A percentile compares a stretch with the other conserved stretches of the same genome.
Conservation (phyloP, 2,113 vertebrate genomes). For the Mugil cephalus region DNA sequence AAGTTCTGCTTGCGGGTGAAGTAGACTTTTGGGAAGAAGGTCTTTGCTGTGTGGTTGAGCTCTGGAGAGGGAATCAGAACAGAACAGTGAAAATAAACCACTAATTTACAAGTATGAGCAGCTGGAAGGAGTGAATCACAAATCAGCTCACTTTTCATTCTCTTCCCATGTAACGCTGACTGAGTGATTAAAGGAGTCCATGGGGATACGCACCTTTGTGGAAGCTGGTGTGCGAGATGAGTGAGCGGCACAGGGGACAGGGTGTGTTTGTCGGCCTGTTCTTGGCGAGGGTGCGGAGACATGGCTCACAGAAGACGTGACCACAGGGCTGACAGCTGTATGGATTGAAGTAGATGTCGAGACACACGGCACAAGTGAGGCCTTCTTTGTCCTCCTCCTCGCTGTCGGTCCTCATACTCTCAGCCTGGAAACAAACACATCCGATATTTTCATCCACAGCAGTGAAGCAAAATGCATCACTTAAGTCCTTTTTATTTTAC, state of each 20-base stretch:
- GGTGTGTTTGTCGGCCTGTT: slow-evolving; percentile 88
- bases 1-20: slow-evolving; percentile 69
- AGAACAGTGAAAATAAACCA: background rate
- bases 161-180: too few species aligned
- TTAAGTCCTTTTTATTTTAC: too few species aligned
- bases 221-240: slow-evolving; percentile 89
- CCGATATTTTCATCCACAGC: background rate
- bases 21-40: slow-evolving; percentile 75
- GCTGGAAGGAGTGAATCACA: background rate
- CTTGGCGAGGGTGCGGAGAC: slow-evolving; percentile 91
- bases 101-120: too few species aligned
- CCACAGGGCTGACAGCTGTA: slow-evolving; percentile 92
- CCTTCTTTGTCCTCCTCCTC: slow-evolving; percentile 82
- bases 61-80: slow-evolving; percentile 56
- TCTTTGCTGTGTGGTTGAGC: slow-evolving; percentile 70
- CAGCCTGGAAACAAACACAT: slow-evolving; percentile 38
- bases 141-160: too few species aligned
- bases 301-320: slow-evolving; percentile 96
- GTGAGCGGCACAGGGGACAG: slow-evolving; percentile 91
- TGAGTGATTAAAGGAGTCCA: too few species aligned
- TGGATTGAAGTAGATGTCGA: slow-evolving; percentile 94
- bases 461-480: background rate
- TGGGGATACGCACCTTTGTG: slow-evolving; percentile 84
- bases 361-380: slow-evolving; percentile 92
- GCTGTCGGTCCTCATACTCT: slow-evolving; percentile 31